Conservation (phyloP, 2,888 invertebrate genomes). For the Ephialtes manifestator region DNA sequence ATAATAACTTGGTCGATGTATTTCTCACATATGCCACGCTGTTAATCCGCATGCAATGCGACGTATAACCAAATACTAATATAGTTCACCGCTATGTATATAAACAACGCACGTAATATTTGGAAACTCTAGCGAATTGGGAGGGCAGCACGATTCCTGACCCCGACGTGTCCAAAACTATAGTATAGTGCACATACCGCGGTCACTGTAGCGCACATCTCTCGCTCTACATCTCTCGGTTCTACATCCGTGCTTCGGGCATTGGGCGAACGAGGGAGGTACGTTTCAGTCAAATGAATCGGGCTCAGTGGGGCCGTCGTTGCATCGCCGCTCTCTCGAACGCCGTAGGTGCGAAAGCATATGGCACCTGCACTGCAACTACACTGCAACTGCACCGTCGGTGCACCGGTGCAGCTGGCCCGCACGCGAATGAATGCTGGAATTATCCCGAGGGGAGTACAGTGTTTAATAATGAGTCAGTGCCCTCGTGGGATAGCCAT, state of each 20-base stretch:
- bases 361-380: slow-evolving; percentile 41
- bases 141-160: slow-evolving; percentile 52
- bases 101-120: slow-evolving; percentile 43
- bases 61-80: background rate
- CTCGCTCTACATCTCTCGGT: slow-evolving; percentile 35
- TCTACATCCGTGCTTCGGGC: slow-evolving; percentile 23
- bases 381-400: slow-evolving; percentile 3
- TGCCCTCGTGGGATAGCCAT: slow-evolving; percentile 77
- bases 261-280: slow-evolving; percentile 45
- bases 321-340: slow-evolving; percentile 60
- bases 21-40: background rate
- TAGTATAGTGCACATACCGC: slow-evolving; percentile 20
- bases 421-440: slow-evolving; percentile 66
- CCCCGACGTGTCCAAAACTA: slow-evolving; percentile 58
- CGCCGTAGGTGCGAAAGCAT: slow-evolving; percentile 59
- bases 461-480: slow-evolving; percentile 81
- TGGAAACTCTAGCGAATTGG: slow-evolving; percentile 54
- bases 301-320: slow-evolving; percentile 60
- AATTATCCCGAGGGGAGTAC: slow-evolving; percentile 77
- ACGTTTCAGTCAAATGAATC: slow-evolving; percentile 70
- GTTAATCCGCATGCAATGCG: background rate
- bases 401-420: slow-evolving; percentile 16
- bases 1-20: background rate
- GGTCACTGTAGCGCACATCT: slow-evolving; percentile 28
- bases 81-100: background rate